Percentiles rank a stretch among this genome's conserved stretches.
phyloP scores from a whole-genome alignment of 2,888 invertebrate species.

The Timandra comae region DNA sequence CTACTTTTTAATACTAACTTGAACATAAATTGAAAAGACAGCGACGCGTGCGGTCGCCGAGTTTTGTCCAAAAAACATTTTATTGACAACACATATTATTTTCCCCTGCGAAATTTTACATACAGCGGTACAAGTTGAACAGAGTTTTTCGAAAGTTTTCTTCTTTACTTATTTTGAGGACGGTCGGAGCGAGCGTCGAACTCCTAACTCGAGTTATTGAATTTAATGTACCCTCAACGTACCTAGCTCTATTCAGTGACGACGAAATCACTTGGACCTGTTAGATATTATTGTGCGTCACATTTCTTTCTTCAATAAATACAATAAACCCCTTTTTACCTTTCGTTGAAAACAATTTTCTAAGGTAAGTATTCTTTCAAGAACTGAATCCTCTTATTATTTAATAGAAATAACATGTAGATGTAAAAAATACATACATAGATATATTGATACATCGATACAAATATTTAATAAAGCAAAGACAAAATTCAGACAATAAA shows the following conservation, averaged over 20 bases:
- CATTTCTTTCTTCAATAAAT: no score
- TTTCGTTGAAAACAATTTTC: no score
- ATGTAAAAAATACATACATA: no score
- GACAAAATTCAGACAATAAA: no score
- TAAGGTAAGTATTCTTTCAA: no score
- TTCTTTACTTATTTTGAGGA: constrained; percentile 73
- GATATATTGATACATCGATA: no score
- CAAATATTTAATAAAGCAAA: no score
- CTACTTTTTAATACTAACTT: background rate
- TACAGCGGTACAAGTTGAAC: constrained; percentile 60
- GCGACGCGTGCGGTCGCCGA: constrained; percentile 16
- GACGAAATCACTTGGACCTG: constrained; percentile 58
- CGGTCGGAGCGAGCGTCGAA: constrained; percentile 72
- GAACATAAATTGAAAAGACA: constrained; percentile 13
- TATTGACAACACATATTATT: constrained; percentile 37
- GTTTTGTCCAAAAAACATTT: constrained; percentile 22
- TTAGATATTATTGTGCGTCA: constrained; percentile 30
- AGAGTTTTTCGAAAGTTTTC: constrained; percentile 68
- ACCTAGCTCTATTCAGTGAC: constrained; percentile 58
- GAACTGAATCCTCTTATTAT: no score
- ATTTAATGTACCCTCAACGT: constrained; percentile 70
- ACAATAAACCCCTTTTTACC: no score
- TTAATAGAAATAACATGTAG: no score
- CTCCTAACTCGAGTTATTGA: constrained; percentile 76
- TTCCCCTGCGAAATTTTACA: constrained; percentile 52